Evolutionary conservation across 2,888 invertebrate species (phyloP).

Genomic region (Ornithoptera priamus): DNA sequence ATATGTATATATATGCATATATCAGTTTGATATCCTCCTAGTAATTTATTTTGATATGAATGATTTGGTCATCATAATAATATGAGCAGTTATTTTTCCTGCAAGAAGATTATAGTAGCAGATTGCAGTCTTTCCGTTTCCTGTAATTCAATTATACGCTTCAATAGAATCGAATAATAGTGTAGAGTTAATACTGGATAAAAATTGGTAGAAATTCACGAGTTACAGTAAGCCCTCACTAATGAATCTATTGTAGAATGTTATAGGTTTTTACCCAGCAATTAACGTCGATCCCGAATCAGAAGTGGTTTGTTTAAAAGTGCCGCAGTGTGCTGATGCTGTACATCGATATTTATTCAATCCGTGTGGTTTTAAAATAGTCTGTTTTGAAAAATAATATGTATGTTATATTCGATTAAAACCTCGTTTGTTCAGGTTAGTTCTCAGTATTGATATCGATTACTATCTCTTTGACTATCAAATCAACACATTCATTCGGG

Average conservation of each 20-base stretch:
- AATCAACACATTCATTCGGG: neutral
- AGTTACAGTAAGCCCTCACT: conserved; percentile 33
- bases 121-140: neutral
- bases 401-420: neutral
- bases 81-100: neutral
- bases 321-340: conserved; percentile 4
- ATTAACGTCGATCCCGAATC: conserved; percentile 41
- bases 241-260: conserved; percentile 41
- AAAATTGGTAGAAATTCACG: conserved; percentile 37
- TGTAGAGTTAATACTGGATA: conserved; percentile 43
- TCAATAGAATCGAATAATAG: conserved; percentile 37
- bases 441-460: neutral
- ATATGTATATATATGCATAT: no score
- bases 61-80: neutral
- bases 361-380: neutral
- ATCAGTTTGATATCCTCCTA: no score
- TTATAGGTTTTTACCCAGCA: conserved; percentile 38
- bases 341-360: neutral
- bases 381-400: neutral
- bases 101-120: neutral
- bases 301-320: conserved; percentile 48
- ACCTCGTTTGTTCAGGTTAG: neutral
- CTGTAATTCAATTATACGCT: conserved; percentile 35
- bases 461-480: neutral
- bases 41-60: no score